Evolutionary conservation across 2,888 invertebrate genomes (phyloP).

Genomic region (Periphyllus acericola): DNA sequence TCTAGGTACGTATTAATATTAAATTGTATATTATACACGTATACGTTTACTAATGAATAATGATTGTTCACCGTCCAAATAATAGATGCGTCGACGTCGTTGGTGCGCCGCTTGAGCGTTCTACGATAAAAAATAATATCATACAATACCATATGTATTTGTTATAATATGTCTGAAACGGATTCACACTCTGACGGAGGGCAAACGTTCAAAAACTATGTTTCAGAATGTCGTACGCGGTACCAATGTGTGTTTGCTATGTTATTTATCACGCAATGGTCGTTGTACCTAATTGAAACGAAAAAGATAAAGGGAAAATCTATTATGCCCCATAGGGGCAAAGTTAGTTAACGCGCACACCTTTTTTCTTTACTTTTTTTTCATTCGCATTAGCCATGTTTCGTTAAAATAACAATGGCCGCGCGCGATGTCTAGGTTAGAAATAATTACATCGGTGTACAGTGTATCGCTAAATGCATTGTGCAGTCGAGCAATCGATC

Average conservation of each 20-base stretch:
- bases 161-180: slow-evolving; percentile 22
- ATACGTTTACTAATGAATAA: background rate
- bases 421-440: background rate
- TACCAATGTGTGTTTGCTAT: too few relatives aligned
- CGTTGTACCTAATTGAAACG: slow-evolving; percentile 11
- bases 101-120: background rate
- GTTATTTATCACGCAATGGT: background rate
- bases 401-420: background rate
- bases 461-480: background rate
- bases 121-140: background rate
- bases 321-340: background rate
- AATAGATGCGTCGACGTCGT: background rate
- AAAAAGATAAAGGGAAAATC: background rate
- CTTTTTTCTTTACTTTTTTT: background rate
- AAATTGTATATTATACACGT: background rate
- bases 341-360: slow-evolving; percentile 2
- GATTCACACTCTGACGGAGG: slow-evolving; percentile 1
- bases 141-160: background rate
- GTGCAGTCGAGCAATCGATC: background rate
- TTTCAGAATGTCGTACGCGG: background rate
- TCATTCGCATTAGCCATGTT: background rate
- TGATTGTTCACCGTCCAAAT: background rate
- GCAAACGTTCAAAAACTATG: background rate
- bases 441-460: background rate
- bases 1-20: too few relatives aligned